Evolutionary conservation across 35 echinoderm and acorn worm species (phyloP), one percentile per base, ranked within the genome.

Genomic region (Chiridota heheva): DNA sequence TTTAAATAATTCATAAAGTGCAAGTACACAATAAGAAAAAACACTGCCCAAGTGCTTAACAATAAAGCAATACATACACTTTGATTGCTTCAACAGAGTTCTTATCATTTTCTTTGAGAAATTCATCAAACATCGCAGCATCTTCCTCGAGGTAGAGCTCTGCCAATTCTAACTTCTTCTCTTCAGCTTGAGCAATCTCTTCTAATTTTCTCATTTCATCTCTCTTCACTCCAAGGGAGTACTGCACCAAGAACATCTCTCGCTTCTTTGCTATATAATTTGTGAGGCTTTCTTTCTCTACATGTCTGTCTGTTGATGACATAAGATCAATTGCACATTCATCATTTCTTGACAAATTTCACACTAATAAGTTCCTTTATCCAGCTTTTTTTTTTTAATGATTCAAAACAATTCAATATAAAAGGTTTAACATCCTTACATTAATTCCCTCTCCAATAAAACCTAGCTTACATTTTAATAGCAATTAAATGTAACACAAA

Each of bases 101-200:
- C 81, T 98, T 98, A 47, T 98, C 95, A 58, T 98, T 98, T 68
- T 98, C 95, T 42, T 98, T 98, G 42, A 98, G 84, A 61, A 98
- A 97, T 40, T 98, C 95, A 65, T 98, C 95, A 98, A 98, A 98
- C 95, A 98, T 98, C 62, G 95, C 95, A 1, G 95, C 95, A 85
- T 91, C 95, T 47, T 98, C 95, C 63, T 97, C 95, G 40, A 98
- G 73, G 75, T 91, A 98, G 60, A 91, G 78, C 76, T 98, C 95
- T 3, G 95, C 95, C 38, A 91, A 69, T 58, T 98, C 95, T 22
- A 98, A 61, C 37, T 98, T 98, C 80, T 89, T 91, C 77, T 98
- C 95, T 66, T 98, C 95, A 7, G 89, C 95, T 56, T 91, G 89
- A 10, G 95, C 95, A 40, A 98, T 98, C 80, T 98, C 95, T 69